These are phyloP conservation scores for Cinclus cinclus DNA, from an alignment of 2,113 vertebrate species.

Conservation along the genomic window DNA sequence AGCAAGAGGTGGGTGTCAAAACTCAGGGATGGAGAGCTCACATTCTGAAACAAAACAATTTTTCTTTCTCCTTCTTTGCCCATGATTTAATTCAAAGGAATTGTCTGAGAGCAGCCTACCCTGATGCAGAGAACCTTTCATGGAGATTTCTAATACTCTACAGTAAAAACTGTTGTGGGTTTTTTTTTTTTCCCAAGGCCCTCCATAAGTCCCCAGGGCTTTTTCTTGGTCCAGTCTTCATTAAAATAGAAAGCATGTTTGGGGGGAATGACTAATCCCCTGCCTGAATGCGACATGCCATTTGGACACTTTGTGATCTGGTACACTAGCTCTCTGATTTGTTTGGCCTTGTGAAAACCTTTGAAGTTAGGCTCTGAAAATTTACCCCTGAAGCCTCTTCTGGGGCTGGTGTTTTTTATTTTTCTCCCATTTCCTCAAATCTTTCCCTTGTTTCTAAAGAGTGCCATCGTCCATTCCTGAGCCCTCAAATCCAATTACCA, in stretches of 20 bases:
- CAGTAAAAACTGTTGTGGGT: background rate
- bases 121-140: background rate
- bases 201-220: background rate
- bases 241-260: background rate
- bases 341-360: background rate
- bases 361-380: conserved; percentile 7
- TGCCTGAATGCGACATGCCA: background rate
- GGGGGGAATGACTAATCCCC: background rate
- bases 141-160: background rate
- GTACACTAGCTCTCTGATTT: background rate
- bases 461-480: conserved; percentile 41
- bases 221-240: background rate
- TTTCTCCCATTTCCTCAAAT: conserved; percentile 25
- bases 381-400: background rate
- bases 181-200: background rate
- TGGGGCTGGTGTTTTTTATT: conserved; percentile 2
- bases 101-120: background rate
- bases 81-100: background rate
- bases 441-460: conserved; percentile 45
- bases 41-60: background rate
- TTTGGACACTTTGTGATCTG: background rate
- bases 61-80: background rate
- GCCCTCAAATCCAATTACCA: conserved; percentile 77
- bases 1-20: background rate
- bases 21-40: background rate